Evolutionary conservation across 2,113 vertebrate species (phyloP), one percentile per base, ranked within the genome.

Genomic region (Myocastor coypus): DNA sequence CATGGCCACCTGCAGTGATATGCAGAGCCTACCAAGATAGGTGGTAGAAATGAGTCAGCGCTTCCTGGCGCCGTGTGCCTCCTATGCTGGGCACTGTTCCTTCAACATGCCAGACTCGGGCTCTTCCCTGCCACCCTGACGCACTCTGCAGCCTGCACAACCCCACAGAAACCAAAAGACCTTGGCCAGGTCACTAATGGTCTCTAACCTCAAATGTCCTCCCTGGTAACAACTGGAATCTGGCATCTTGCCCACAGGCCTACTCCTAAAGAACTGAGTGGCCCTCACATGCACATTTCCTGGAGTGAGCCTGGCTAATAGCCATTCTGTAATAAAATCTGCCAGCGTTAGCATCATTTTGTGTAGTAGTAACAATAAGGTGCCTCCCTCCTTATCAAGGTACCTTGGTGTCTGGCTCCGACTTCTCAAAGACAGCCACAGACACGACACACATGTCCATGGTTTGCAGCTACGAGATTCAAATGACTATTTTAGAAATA

Each of bases 401-500:
- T 68, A 10, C 3, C 85, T 66, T 16, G 91, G 32, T 20, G 32
- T 78, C 50, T 83, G 24, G 46, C 40, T 94, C n/a, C 64, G 40
- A n/a, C 69, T 95, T 68, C 85, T 12, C n/a, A 17, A 87, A 17
- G 42, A 92, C 64, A 34, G 34, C 34, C 77, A 69, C 71, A 95
- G 59, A 83, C 32, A 13, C 7, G 91, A 61, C 63, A 63, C 66
- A 19, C 57, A 20, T 64, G 55, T 89, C 69, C 77, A 84, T 57
- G 66, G 40, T 92, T 83, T 66, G 80, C 24, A 92, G 55, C 82
- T 82, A 82, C 52, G 37, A 64, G 55, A 95, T 59, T 92, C 19
- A 93, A 88, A 86, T 52, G 50, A 92, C 64, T 68, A 3, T 73
- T 94, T 89, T 90, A 82, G 46, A 83, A 96, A 69, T 73, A 87